Percentiles rank a stretch among this genome's conserved stretches.
Conservation (phyloP, 23 tunicate species). For the Corella eumyota region DNA sequence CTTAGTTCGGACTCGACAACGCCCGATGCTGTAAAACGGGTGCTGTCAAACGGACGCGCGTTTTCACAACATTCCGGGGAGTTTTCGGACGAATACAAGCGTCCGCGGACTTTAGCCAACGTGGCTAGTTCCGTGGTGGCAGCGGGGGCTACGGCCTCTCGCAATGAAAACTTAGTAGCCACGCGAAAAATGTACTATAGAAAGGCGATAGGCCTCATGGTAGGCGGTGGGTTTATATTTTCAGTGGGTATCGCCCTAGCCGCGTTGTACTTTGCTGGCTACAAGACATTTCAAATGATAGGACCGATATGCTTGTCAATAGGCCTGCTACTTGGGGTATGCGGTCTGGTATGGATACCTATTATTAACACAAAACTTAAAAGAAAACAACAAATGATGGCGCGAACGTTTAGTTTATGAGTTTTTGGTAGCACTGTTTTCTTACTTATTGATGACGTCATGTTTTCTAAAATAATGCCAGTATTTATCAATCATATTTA, state of each 20-base stretch:
- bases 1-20: no score
- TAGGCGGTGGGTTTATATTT: constrained; percentile 49
- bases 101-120: background rate
- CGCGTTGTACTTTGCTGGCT: constrained; percentile 36
- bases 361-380: constrained; percentile 69
- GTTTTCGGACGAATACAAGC: no score
- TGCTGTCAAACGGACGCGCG: no score
- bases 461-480: no score
- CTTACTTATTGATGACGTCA: no score
- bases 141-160: constrained; percentile 41
- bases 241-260: constrained; percentile 49
- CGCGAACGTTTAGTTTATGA: constrained; percentile 27
- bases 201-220: constrained; percentile 73
- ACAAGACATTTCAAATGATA: constrained; percentile 20
- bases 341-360: constrained; percentile 83
- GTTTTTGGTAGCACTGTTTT: no score
- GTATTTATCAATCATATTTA: no score
- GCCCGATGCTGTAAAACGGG: no score
- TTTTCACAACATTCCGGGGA: no score
- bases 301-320: constrained; percentile 67
- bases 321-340: constrained; percentile 57
- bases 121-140: constrained; percentile 19
- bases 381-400: constrained; percentile 44
- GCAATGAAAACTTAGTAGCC: constrained; percentile 23
- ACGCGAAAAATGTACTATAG: constrained; percentile 33